A percentile compares a stretch with the other conserved stretches of the same genome.
phyloP scores from a whole-genome alignment of 2,797 vertebrate genomes.

The Gymnodraco acuticeps region DNA sequence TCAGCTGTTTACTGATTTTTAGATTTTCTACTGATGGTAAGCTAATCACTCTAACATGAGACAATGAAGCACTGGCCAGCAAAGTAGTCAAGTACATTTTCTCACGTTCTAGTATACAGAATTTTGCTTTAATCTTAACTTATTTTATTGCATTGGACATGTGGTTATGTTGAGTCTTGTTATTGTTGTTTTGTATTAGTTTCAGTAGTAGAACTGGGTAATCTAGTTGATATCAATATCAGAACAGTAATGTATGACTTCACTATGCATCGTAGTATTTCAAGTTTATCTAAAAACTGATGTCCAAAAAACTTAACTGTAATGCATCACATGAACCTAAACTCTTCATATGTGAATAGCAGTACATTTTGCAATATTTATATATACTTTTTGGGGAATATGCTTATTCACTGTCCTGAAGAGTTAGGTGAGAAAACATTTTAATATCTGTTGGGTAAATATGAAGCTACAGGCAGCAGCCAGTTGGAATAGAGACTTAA shows the following conservation, averaged over 20 bases:
- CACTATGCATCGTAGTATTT: not conserved
- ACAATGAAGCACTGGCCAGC: slow-evolving; percentile 18
- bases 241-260: not conserved
- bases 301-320: too few relatives aligned
- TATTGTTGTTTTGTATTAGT: not conserved
- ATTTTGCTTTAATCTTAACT: not conserved
- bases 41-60: slow-evolving; percentile 1
- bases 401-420: too few relatives aligned
- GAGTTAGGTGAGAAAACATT: not conserved
- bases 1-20: not conserved
- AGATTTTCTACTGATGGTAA: slow-evolving; percentile 18
- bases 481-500: not conserved
- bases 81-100: not conserved
- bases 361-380: not conserved
- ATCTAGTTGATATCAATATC: not conserved
- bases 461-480: not conserved
- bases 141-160: not conserved
- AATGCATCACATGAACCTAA: too few relatives aligned
- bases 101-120: not conserved
- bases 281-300: not conserved
- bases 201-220: not conserved
- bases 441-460: not conserved
- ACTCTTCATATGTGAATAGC: not conserved
- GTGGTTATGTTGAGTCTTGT: not conserved
- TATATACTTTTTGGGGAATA: too few relatives aligned